Conservation (phyloP, 2,888 invertebrate species). For the Acleris sparsana region DNA sequence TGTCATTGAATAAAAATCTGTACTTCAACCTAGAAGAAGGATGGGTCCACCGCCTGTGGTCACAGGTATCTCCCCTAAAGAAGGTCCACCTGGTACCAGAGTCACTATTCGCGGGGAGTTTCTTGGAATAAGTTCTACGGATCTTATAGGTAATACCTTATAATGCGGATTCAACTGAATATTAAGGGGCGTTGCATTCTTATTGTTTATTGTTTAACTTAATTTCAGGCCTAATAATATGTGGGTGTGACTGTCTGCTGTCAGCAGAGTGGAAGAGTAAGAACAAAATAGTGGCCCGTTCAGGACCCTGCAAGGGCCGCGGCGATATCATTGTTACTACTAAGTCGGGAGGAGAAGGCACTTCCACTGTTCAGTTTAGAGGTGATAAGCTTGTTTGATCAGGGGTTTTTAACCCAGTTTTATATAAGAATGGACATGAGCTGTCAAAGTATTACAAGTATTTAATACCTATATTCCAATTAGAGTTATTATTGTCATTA, state of each 20-base stretch:
- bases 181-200: no score
- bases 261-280: conserved; percentile 99
- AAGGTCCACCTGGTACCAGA: conserved; percentile 98
- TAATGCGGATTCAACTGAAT: no score
- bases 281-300: conserved; percentile 98
- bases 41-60: conserved; percentile 94
- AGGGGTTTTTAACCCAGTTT: no score
- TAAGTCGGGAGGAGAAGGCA: conserved; percentile 92
- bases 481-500: no score
- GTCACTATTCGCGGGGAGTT: conserved; percentile 98
- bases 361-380: conserved; percentile 94
- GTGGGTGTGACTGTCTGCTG: conserved; percentile 96
- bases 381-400: conserved; percentile 66
- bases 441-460: no score
- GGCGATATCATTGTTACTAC: conserved; percentile 97
- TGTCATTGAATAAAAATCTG: background rate
- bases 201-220: background rate
- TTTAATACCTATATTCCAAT: no score
- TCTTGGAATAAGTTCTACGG: conserved; percentile 92
- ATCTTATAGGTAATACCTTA: conserved; percentile 88
- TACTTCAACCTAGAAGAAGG: background rate
- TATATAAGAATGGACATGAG: no score
- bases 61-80: conserved; percentile 98
- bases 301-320: conserved; percentile 94
- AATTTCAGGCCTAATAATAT: conserved; percentile 93